Evolutionary conservation across 2,797 vertebrate species (phyloP), one percentile per base, ranked within the genome.

Genomic region (Lepilemur septentrionalis): DNA sequence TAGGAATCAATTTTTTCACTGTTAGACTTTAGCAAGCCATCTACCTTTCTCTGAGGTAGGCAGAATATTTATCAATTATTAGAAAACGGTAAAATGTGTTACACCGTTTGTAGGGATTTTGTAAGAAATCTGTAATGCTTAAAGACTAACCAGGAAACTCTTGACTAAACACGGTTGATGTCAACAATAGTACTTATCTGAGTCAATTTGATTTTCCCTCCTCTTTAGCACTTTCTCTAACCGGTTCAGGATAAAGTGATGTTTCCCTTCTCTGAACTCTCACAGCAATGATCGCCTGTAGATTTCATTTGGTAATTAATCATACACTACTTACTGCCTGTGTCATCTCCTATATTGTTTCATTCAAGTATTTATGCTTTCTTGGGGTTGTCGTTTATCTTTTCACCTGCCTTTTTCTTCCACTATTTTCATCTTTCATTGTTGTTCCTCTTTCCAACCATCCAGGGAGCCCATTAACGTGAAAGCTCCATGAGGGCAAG

Each of bases 71-170:
- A 75, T 41, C 50, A 65, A 55, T 82, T 59, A 65, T 76, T 89
- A 87, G 28, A 81, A 93, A 75, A 85, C 52, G 52, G 38, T 82
- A 88, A 89, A 55, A 76, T 17, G 85, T 28, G 50, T 97, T 76
- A 70, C 15, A 41, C 2, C 50, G 18, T 92, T 84, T 7, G n/a
- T 63, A 82, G 65, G 38, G 65, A 83, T 95, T 95, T 91, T 88
- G 76, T 57, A 55, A 93, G 69, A 89, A 83, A 85, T 41, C 22
- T 61, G 57, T 59, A 76, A 90, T 46, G 87, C 50, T 72, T 89
- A 43, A 95, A 89, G 69, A 75, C 46, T 79, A 95, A 84, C 28
- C 23, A 88, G 92, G 87, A 83, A 69, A 84, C 38, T 59, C 48
- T 35, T 35, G 61, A 55, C 57, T 94, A 85, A 91, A 87, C 1